phyloP scores from a whole-genome alignment of 2,113 vertebrate species.

The Poeciliopsis occidentalis region DNA sequence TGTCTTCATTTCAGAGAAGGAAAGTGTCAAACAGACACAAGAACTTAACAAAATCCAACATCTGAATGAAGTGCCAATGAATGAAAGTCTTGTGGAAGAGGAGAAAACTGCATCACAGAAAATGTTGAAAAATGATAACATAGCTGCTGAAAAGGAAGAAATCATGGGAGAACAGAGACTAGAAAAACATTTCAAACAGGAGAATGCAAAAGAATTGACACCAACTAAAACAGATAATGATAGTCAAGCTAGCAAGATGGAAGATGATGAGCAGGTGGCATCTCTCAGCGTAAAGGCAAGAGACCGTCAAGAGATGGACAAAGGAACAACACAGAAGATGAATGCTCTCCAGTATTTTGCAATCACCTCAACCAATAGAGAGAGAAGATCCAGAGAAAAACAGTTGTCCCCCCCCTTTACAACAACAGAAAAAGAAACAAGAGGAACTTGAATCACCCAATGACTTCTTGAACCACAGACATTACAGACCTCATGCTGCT shows the following conservation, averaged over 20 bases:
- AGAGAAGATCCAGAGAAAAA: too few relatives aligned
- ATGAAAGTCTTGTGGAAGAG: neutral
- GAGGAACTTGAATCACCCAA: conserved; percentile 25
- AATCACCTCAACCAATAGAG: too few relatives aligned
- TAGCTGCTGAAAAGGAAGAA: conserved; percentile 26
- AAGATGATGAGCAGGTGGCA: too few relatives aligned
- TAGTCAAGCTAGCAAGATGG: too few relatives aligned
- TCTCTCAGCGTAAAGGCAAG: too few relatives aligned
- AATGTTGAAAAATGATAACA: conserved; percentile 1
- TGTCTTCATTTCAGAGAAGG: conserved; percentile 5
- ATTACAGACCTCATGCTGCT: conserved; percentile 40
- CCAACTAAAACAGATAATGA: too few relatives aligned
- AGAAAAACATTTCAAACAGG: conserved; percentile 11
- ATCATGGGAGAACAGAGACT: conserved; percentile 24
- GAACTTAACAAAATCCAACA: conserved; percentile 11
- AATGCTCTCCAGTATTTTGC: too few relatives aligned
- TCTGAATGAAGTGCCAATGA: conserved; percentile 9
- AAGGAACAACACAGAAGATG: too few relatives aligned
- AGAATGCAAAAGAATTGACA: conserved; percentile 16
- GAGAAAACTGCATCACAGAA: conserved; percentile 1
- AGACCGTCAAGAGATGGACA: too few relatives aligned
- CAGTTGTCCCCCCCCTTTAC: too few relatives aligned
- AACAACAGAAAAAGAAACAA: too few relatives aligned
- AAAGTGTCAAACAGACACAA: conserved; percentile 1
- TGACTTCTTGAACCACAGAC: conserved; percentile 23